Evolutionary conservation across 2,888 invertebrate genomes (phyloP).

Genomic region (Cactoblastis cactorum): DNA sequence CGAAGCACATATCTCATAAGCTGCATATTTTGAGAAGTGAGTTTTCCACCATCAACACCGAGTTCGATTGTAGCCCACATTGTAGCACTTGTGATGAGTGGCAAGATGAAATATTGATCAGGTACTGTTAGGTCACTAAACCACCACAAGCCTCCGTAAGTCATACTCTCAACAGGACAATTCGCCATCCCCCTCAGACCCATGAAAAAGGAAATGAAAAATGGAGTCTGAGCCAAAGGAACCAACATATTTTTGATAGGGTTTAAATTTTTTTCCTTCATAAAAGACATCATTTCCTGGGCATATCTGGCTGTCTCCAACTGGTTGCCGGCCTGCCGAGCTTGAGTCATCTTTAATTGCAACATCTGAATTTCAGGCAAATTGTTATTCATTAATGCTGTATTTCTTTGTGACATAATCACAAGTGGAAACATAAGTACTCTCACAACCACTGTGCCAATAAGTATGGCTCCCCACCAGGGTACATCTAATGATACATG

Average conservation of each 20-base stretch:
- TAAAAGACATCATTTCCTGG: slow-evolving; percentile 88
- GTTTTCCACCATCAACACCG: slow-evolving; percentile 86
- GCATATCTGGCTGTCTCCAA: slow-evolving; percentile 86
- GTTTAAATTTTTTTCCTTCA: slow-evolving; percentile 90
- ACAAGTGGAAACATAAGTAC: slow-evolving; percentile 91
- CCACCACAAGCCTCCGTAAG: slow-evolving; percentile 94
- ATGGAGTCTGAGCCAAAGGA: slow-evolving; percentile 89
- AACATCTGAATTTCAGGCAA: slow-evolving; percentile 91
- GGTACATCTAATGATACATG: slow-evolving; percentile 91
- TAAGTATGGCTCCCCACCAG: slow-evolving; percentile 94
- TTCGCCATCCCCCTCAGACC: slow-evolving; percentile 93
- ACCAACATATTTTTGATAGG: slow-evolving; percentile 89
- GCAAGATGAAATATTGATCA: slow-evolving; percentile 94
- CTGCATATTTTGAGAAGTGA: slow-evolving; percentile 84
- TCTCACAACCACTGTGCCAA: slow-evolving; percentile 89
- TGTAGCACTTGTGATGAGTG: slow-evolving; percentile 90
- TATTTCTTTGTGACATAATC: slow-evolving; percentile 88
- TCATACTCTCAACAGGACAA: slow-evolving; percentile 93
- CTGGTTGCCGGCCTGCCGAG: slow-evolving; percentile 89
- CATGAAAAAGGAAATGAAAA: slow-evolving; percentile 96
- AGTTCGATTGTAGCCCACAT: slow-evolving; percentile 90
- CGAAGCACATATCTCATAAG: slow-evolving; percentile 87
- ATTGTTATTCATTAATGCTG: slow-evolving; percentile 89
- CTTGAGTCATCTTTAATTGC: slow-evolving; percentile 92
- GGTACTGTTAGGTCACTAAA: slow-evolving; percentile 93